Conservation (phyloP, 2,888 invertebrate genomes). For the Melangyna quadrimaculata region DNA sequence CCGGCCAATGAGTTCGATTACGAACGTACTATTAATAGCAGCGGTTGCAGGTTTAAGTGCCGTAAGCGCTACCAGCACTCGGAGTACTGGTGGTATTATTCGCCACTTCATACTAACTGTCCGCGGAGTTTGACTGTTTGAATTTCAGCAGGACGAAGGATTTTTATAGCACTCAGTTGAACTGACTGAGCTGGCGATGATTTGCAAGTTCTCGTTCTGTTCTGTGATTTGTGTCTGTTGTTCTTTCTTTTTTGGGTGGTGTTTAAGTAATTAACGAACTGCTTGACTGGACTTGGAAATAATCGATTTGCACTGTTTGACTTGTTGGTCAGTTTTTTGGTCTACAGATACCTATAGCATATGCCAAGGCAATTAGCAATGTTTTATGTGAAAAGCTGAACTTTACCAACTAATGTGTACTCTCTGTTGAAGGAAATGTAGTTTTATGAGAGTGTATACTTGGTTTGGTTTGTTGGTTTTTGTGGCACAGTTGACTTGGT, state of each 20-base stretch:
- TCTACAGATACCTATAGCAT: background rate
- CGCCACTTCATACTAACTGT: slow-evolving; percentile 34
- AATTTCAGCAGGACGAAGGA: background rate
- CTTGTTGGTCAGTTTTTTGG: background rate
- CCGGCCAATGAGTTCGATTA: slow-evolving; percentile 20
- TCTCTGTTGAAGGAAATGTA: background rate
- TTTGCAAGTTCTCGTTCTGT: slow-evolving; percentile 2
- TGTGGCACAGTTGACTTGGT: background rate
- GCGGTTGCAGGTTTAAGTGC: background rate
- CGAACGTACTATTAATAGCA: slow-evolving; percentile 28
- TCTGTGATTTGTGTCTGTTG: background rate
- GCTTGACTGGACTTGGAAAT: background rate
- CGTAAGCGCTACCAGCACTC: background rate
- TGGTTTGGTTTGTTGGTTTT: slow-evolving; percentile 5
- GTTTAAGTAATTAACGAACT: slow-evolving; percentile 32
- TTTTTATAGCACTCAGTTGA: slow-evolving; percentile 27
- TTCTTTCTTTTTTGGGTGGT: background rate
- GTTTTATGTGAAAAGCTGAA: background rate
- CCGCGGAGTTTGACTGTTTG: background rate
- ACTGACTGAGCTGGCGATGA: slow-evolving; percentile 2
- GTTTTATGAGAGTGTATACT: background rate
- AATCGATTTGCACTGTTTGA: background rate
- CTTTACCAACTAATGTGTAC: slow-evolving; percentile 13
- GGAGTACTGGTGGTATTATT: background rate
- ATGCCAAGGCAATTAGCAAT: slow-evolving; percentile 4